Percentiles rank a stretch among this genome's conserved stretches.
phyloP scores from a whole-genome alignment of 2,888 invertebrate genomes.

The Amblyjoppa proteus region DNA sequence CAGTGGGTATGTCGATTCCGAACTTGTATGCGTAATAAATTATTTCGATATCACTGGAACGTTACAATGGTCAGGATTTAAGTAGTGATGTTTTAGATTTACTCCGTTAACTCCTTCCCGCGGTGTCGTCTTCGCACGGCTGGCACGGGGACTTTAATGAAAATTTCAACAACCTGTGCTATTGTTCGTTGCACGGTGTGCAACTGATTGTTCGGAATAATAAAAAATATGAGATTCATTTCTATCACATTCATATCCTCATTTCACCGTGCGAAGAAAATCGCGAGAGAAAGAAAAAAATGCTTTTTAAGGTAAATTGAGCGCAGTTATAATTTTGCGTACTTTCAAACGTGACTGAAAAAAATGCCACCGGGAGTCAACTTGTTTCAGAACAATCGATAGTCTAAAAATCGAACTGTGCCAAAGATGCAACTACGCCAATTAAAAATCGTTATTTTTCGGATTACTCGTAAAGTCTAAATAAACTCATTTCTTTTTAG shows the following conservation, averaged over 20 bases:
- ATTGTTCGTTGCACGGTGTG: background rate
- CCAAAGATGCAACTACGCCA: no score
- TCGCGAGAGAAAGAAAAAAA: background rate
- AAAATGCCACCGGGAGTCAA: background rate
- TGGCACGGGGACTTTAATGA: background rate
- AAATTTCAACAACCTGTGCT: background rate
- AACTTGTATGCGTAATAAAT: constrained; percentile 9
- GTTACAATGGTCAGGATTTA: background rate
- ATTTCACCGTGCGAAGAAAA: background rate
- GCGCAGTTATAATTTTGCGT: background rate
- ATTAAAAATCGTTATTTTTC: no score
- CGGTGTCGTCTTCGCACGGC: background rate
- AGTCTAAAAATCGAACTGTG: background rate
- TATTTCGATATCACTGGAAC: constrained; percentile 5
- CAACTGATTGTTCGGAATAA: background rate
- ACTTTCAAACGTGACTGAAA: background rate
- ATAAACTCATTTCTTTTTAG: no score
- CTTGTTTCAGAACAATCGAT: background rate
- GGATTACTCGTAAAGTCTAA: no score
- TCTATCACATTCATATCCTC: background rate
- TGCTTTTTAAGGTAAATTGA: background rate
- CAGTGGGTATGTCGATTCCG: constrained; percentile 16
- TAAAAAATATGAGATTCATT: constrained; percentile 19
- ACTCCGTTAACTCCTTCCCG: background rate
- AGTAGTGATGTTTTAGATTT: background rate